Evolutionary conservation across 2,888 invertebrate species (phyloP).

Genomic region (Aphodius granarius): DNA sequence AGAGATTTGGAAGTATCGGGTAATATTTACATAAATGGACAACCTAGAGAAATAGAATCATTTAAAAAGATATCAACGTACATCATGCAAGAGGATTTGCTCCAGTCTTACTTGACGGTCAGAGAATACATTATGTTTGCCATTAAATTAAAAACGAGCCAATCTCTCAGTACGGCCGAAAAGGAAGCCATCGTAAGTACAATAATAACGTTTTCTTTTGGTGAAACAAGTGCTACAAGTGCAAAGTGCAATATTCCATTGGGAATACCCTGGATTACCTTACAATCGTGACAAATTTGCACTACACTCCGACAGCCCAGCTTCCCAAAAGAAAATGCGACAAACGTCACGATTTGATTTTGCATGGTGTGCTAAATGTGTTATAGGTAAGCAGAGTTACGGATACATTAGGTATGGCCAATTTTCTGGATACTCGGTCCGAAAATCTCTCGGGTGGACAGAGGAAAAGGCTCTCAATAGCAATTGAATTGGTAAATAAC

Average conservation of each 20-base stretch:
- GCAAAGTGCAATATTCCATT: too few species aligned
- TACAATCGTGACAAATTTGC: too few species aligned
- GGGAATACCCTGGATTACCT: too few species aligned
- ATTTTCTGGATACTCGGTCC: slow-evolving; percentile 66
- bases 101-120: slow-evolving; percentile 73
- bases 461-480: slow-evolving; percentile 73
- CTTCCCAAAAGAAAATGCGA: background rate
- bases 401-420: slow-evolving; percentile 68
- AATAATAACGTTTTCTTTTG: too few species aligned
- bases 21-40: slow-evolving; percentile 68
- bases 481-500: slow-evolving; percentile 79
- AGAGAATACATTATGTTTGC: slow-evolving; percentile 74
- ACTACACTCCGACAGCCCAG: background rate
- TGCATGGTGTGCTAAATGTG: background rate
- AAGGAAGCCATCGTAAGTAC: background rate
- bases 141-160: background rate
- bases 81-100: slow-evolving; percentile 78
- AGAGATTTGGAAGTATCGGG: slow-evolving; percentile 65
- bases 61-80: slow-evolving; percentile 78
- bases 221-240: too few species aligned
- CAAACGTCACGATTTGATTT: background rate
- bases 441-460: slow-evolving; percentile 76
- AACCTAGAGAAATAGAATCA: slow-evolving; percentile 64
- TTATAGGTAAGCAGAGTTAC: slow-evolving; percentile 73
- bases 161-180: background rate